Percentiles rank a stretch among this genome's conserved stretches.
Conservation (phyloP, 2,888 invertebrate species). For the Mesorhabditis belari region DNA sequence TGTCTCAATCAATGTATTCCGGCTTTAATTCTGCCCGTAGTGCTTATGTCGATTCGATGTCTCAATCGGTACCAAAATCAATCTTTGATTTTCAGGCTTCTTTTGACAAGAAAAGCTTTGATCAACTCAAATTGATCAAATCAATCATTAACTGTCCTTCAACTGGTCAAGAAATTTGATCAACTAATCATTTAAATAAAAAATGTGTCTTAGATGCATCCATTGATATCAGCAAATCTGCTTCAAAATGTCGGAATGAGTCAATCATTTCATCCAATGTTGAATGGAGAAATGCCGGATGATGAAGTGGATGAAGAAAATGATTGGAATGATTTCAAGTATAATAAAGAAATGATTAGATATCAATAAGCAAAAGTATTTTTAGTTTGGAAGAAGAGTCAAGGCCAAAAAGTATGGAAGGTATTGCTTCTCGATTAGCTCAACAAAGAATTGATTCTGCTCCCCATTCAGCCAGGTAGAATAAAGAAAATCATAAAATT, state of each 20-base stretch:
- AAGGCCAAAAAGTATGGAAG: constrained; percentile 13
- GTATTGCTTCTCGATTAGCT: constrained; percentile 16
- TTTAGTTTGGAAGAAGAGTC: constrained; percentile 24
- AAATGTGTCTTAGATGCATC: not conserved
- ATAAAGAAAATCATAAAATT: not conserved
- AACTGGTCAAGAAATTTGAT: too few species aligned
- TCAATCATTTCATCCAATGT: not conserved
- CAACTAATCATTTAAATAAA: too few species aligned
- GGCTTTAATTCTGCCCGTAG: too few species aligned
- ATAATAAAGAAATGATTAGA: not conserved
- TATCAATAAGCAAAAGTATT: constrained; percentile 12
- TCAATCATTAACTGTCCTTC: too few species aligned
- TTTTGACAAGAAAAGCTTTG: too few species aligned
- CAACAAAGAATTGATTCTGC: not conserved
- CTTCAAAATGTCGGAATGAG: not conserved
- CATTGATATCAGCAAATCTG: not conserved
- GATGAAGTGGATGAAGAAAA: constrained; percentile 3
- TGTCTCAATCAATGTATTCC: constrained; percentile 8
- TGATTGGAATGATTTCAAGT: constrained; percentile 23
- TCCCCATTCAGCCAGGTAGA: not conserved
- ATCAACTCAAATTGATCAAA: too few species aligned
- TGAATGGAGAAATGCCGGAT: too few species aligned
- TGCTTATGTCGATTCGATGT: not conserved
- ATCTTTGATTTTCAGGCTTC: not conserved
- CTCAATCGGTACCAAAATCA: not conserved